Percentiles rank a stretch among this genome's conserved stretches.
phyloP scores from a whole-genome alignment of 2,797 vertebrate genomes.

The Halcyon badia region DNA sequence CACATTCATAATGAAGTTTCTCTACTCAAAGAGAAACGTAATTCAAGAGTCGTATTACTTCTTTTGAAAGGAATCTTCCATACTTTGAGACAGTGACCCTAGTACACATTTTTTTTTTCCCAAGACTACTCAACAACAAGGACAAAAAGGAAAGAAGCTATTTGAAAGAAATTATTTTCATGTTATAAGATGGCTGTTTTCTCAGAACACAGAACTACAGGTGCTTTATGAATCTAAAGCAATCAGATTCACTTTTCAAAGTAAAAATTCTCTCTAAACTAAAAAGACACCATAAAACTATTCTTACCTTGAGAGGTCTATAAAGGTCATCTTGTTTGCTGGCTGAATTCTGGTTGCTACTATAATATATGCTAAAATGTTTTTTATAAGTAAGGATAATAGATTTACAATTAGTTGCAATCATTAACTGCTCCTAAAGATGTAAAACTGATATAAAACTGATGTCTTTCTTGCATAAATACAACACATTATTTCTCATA shows the following conservation, averaged over 20 bases:
- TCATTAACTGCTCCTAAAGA: not conserved
- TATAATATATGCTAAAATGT: not conserved
- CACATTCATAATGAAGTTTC: slow-evolving; percentile 54
- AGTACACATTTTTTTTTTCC: not conserved
- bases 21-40: slow-evolving; percentile 36
- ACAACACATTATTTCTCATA: not conserved
- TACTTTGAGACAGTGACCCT: slow-evolving; percentile 29
- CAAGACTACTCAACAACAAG: not conserved
- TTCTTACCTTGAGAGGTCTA: not conserved
- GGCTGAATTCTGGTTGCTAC: not conserved
- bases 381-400: not conserved
- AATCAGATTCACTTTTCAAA: slow-evolving; percentile 31
- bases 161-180: slow-evolving; percentile 33
- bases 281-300: not conserved
- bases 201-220: not conserved
- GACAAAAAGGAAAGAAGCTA: slow-evolving; percentile 21
- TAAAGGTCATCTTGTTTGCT: not conserved
- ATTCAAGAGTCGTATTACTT: slow-evolving; percentile 17
- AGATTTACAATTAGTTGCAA: not conserved
- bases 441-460: not conserved
- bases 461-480: not conserved
- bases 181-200: not conserved
- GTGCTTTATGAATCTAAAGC: not conserved
- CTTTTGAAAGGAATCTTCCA: slow-evolving; percentile 28
- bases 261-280: not conserved